A percentile compares a stretch with the other conserved stretches of the same genome.
Conservation (phyloP, 2,797 vertebrate species). For the Sternarchorhynchus goeldii region DNA sequence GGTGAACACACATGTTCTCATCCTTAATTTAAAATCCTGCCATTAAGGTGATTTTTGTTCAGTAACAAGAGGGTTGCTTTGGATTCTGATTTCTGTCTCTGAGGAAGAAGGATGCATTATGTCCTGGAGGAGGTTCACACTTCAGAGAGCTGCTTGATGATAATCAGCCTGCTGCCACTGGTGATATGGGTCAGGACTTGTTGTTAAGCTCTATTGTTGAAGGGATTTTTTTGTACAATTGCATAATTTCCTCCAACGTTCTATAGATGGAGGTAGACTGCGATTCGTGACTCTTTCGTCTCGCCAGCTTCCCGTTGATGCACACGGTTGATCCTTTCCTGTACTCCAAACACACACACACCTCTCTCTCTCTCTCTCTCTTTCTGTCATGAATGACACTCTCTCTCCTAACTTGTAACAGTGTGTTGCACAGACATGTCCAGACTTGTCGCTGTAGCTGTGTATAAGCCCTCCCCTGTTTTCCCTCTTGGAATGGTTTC, state of each 20-base stretch:
- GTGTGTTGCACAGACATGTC: constrained; percentile 72
- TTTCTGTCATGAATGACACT: constrained; percentile 22
- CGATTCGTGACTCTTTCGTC: constrained; percentile 21
- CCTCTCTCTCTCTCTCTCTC: constrained; percentile 8
- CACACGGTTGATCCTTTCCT: neutral
- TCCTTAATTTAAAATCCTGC: neutral
- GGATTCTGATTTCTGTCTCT: constrained; percentile 25
- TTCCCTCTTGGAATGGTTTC: constrained; percentile 70
- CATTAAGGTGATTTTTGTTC: neutral
- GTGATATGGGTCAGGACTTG: constrained; percentile 35
- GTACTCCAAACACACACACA: constrained; percentile 27
- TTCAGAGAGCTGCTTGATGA: constrained; percentile 25
- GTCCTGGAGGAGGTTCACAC: constrained; percentile 26
- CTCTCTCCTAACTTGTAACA: constrained; percentile 47
- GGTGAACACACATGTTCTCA: neutral
- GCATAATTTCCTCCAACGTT: constrained; percentile 40
- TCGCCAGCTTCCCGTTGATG: constrained; percentile 13
- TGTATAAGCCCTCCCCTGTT: constrained; percentile 70
- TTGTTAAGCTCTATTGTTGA: constrained; percentile 33
- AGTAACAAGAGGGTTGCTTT: neutral
- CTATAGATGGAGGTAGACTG: constrained; percentile 37
- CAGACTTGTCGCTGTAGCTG: constrained; percentile 68
- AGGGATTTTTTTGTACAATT: constrained; percentile 24
- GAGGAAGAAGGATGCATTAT: constrained; percentile 20
- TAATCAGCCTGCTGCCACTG: constrained; percentile 35